Evolutionary conservation across 2,888 invertebrate genomes (phyloP), one percentile per base, ranked within the genome.

Genomic region (Sinohyriopsis cumingii): DNA sequence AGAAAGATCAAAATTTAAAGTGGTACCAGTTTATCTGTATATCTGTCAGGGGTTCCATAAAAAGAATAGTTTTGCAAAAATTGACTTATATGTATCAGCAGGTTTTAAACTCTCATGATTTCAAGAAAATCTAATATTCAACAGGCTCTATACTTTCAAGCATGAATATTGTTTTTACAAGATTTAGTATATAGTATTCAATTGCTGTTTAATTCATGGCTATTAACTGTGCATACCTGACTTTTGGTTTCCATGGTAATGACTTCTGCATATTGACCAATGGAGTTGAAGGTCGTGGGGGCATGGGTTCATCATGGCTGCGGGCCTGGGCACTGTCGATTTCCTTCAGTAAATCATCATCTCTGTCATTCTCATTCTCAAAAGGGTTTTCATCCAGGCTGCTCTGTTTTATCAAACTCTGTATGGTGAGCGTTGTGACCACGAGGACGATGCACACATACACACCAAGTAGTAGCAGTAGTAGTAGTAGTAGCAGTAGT

Each of bases 191-290:
- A 45, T 45, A 45, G 45, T 45, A 45, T 45, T 45, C 45, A 45
- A 9, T 45, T 3, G 3, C 45, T 45, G 45, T 12, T 45, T 45
- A 45, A 45, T 45, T 45, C 45, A 45, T 45, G 45, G 45, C 12
- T 45, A 12, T 28, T 1, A 25, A 59, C 59, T 53, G n/a, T 28
- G 12, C 69, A 56, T 74, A 89, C 89, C 90, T 88, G 20, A 98
- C 97, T 93, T 99, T 99, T 0, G 98, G 97, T 79, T 95, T 94
- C 98, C 98, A 99, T 0, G 98, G 98, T 76, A 99, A 92, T 72
- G 95, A 94, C 91, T 88, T 87, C 62, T 79, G 86, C 76, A 67
- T 83, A 61, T 75, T 76, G 61, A 78, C 80, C 73, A 82, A 80
- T 9, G 85, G 86, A 95, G 96, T 82, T 94, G 87, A 84, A 28